phyloP scores from a whole-genome alignment of 2,113 vertebrate species.

The Pao palembangensis region DNA sequence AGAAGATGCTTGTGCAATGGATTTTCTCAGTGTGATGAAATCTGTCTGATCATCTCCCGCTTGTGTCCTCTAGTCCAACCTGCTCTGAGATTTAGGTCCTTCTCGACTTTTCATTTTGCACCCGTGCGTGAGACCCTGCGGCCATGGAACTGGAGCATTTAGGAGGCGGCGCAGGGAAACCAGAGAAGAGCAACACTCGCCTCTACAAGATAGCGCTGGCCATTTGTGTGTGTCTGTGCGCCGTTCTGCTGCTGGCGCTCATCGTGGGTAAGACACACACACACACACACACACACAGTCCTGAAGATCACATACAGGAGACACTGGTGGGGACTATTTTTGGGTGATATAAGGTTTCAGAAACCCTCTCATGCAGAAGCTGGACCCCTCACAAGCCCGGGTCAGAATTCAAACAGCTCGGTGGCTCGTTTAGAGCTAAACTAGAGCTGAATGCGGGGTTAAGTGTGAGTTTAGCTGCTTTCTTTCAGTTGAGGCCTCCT shows the following conservation, averaged over 20 bases:
- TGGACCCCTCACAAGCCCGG: neutral
- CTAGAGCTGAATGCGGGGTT: no score
- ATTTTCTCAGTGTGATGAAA: neutral
- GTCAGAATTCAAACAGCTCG: neutral
- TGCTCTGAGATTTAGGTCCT: neutral
- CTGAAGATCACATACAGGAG: constrained; percentile 17
- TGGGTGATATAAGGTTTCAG: constrained; percentile 68
- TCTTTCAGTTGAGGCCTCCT: no score
- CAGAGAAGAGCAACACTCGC: constrained; percentile 41
- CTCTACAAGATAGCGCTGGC: constrained; percentile 67
- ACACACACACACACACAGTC: constrained; percentile 28
- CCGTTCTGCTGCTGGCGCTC: constrained; percentile 70
- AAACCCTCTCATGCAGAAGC: constrained; percentile 22
- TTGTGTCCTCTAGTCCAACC: neutral
- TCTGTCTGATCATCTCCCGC: neutral
- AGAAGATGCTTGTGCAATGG: neutral
- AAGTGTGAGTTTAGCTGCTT: no score
- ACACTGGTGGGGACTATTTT: constrained; percentile 57
- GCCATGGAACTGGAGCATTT: constrained; percentile 71
- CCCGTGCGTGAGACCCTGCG: constrained; percentile 16
- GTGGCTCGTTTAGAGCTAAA: no score
- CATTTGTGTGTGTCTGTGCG: constrained; percentile 65
- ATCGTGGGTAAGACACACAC: constrained; percentile 69
- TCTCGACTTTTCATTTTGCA: neutral
- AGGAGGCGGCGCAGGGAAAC: constrained; percentile 56